Evolutionary conservation across 1,140 invertebrate genomes (phyloP), one percentile per base, ranked within the genome.

Genomic region (Drosophila seguyi): DNA sequence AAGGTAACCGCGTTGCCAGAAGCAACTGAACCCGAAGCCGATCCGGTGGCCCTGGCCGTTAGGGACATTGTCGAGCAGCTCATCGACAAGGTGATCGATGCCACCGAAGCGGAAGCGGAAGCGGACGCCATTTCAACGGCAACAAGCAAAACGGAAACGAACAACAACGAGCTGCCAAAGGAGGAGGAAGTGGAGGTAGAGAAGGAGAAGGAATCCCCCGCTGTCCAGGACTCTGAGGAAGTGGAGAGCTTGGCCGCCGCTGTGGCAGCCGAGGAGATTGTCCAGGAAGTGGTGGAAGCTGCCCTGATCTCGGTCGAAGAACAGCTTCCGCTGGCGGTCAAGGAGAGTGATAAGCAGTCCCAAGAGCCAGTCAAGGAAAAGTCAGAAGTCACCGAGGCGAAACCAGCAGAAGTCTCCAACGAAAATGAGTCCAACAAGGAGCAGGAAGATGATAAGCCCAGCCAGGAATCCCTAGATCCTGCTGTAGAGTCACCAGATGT

Each of bases 11-110:
- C 44, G 10, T 10, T 34, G 2, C 14, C 0, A 10, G 53, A 18
- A 53, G 38, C 47, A 45, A 6, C 42, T 22, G 61, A 59, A 22
- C 11, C 29, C 10, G 48, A 52, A 25, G 29, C 36, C 0, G 87
- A 90, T 52, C 39, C 65, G 14, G 84, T 85, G 16, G 79, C 76
- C 4, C 42, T 62, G 25, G 81, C 77, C 3, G 91, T 92, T 7
- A 74, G 87, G 4, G 91, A 92, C 22, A 91, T 92, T 57, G 88
- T 92, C 0, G 91, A 92, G 74, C 78, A 91, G 57, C 60, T 92
- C 6, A 92, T 92, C 29, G 91, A 91, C 36, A 80, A 90, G 66
- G 85, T 90, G 25, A 90, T 90, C 27, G 87, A 90, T 58, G 87
- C 84, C 36, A 73, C 88, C 42, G 77, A 86, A 50, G 59, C 79